Base-by-base conservation (phyloP, 2,888 invertebrate genomes). In the Dasysyrphus tricinctus region DNA sequence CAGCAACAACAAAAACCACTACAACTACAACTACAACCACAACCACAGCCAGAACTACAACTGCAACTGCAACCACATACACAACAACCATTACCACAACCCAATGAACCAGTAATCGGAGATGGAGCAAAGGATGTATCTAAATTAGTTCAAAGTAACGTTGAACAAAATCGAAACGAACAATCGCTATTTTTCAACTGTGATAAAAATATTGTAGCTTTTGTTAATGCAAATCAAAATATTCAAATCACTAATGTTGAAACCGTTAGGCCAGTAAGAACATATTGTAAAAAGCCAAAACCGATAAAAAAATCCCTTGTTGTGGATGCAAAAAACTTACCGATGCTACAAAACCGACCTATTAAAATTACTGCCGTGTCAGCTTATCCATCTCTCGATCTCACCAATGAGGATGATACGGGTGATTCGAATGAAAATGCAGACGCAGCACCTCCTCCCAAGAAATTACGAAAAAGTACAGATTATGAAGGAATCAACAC, bases 301-400 rank as follows among this genome's bases (percentile, higher is more conserved):
- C 24, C 2, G 1, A 7, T 19, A 7, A 3, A 34, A 4, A 3
- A 19, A 19, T 14, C 67, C 3, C 1, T 11, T 69, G 24, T 24
- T 9, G 8, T 24, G 6, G 51, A 51, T 51, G 24, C 1, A 9
- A 37, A 34, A 5, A 5, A 1, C 0, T 0, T 69, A 4, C 67
- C 67, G 4, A 69, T 69, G 1, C 37, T 69, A 5, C 14, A 51
- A 69, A 69, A 51, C 24, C 19, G 51, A 69, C 67, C 19, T 3
- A 9, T 69, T 4, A 51, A 37, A 69, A n/a, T 69, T 5, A 39
- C 51, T 0, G 39, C 29, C 2, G 39, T 54, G 2, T 12, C 39
- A 29, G 1, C 14, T 5, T 8, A 3, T 14, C 54, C 14, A 16
- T 11, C 54, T 29, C 14, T 29, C 2, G 39, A 69, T 54, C 39